Evolutionary conservation across 2,888 invertebrate genomes (phyloP).

Genomic region (Heliconius hortense): DNA sequence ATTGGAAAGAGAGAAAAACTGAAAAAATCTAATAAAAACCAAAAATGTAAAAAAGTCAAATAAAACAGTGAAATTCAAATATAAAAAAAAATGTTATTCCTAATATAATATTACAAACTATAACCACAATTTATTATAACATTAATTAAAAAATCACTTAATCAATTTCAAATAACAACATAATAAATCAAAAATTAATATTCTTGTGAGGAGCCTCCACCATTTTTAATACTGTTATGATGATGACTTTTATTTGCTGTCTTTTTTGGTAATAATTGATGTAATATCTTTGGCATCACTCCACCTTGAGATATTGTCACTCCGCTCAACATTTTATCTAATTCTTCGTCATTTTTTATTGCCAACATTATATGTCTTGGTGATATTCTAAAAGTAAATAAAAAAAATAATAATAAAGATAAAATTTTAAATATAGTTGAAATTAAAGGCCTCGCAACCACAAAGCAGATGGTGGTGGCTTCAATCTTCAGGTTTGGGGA

Average conservation of each 20-base stretch:
- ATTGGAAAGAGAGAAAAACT: no score
- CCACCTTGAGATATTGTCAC: slow-evolving; percentile 94
- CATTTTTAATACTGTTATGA: slow-evolving; percentile 7
- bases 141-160: neutral
- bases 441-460: no score
- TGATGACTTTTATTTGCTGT: slow-evolving; percentile 52
- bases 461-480: no score
- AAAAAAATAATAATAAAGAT: neutral
- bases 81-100: neutral
- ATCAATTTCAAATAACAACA: neutral
- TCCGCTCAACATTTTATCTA: slow-evolving; percentile 88
- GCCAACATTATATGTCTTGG: slow-evolving; percentile 91
- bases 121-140: neutral
- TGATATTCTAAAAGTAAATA: slow-evolving; percentile 73
- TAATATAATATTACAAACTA: neutral
- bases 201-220: slow-evolving; percentile 22
- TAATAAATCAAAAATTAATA: slow-evolving; percentile 8
- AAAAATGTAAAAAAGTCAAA: no score
- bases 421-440: neutral
- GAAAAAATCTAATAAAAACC: no score
- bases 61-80: no score
- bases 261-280: slow-evolving; percentile 88
- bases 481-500: no score
- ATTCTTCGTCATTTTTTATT: slow-evolving; percentile 90
- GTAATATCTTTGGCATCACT: slow-evolving; percentile 90